These are phyloP conservation scores for Epizoanthus scotinus DNA, from an alignment of 92 coral and sea anemone genomes.

Conservation along the genomic window DNA sequence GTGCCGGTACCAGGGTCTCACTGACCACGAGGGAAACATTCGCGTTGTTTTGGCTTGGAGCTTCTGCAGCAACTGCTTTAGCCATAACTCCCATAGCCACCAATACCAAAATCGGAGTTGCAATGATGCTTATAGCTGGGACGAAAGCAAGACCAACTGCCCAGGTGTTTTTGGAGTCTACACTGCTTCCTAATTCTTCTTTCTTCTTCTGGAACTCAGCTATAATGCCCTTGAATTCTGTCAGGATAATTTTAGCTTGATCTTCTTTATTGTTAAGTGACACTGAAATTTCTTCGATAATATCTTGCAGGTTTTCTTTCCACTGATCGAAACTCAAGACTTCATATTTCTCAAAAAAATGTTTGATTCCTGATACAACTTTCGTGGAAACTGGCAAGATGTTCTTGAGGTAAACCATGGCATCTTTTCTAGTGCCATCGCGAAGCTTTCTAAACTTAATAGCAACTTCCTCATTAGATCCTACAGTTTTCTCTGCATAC, in stretches of 20 bases:
- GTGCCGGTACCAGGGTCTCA: slow-evolving; percentile 6
- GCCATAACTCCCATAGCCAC: too few species aligned
- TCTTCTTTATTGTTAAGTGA: slow-evolving; percentile 63
- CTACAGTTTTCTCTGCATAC: slow-evolving; percentile 34
- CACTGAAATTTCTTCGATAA: slow-evolving; percentile 53
- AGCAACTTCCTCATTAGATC: slow-evolving; percentile 30
- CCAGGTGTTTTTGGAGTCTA: slow-evolving; percentile 42
- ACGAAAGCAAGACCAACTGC: slow-evolving; percentile 50
- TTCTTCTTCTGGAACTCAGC: slow-evolving; percentile 45
- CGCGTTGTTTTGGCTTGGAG: slow-evolving; percentile 41
- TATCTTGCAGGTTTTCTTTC: slow-evolving; percentile 48
- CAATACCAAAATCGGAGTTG: slow-evolving; percentile 41
- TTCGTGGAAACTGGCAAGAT: slow-evolving; percentile 56
- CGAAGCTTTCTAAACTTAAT: slow-evolving; percentile 59
- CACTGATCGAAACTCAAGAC: slow-evolving; percentile 57
- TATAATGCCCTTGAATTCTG: slow-evolving; percentile 54
- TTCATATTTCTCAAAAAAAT: slow-evolving; percentile 62
- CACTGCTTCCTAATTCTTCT: slow-evolving; percentile 31
- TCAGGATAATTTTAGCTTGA: slow-evolving; percentile 48
- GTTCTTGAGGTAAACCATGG: slow-evolving; percentile 56
- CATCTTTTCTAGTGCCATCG: slow-evolving; percentile 69
- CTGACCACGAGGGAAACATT: slow-evolving; percentile 41
- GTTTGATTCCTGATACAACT: slow-evolving; percentile 49
- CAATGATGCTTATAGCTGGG: slow-evolving; percentile 58
- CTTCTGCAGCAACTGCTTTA: slow-evolving; percentile 53